Evolutionary conservation across 1,140 invertebrate genomes (phyloP).

Genomic region (Drosophila kanapiae): DNA sequence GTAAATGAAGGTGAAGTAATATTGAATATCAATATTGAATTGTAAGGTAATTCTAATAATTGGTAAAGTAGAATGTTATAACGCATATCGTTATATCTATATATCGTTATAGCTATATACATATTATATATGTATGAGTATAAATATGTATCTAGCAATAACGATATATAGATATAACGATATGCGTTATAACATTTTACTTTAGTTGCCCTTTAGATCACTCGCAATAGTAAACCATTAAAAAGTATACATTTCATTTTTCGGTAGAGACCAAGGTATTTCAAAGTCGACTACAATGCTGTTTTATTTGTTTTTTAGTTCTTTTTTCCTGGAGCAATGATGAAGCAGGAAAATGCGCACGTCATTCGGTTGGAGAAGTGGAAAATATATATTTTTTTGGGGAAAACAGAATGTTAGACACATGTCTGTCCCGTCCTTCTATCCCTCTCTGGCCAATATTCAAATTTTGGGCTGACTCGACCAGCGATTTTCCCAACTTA

Average conservation of each 20-base stretch:
- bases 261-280: not conserved
- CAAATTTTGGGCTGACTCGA: slow-evolving; percentile 50
- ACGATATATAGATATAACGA: too few relatives aligned
- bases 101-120: too few relatives aligned
- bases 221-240: not conserved
- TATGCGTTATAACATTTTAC: too few relatives aligned
- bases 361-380: slow-evolving; percentile 45
- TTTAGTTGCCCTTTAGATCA: not conserved
- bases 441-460: slow-evolving; percentile 56
- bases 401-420: slow-evolving; percentile 26
- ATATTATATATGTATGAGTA: too few relatives aligned
- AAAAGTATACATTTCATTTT: too few relatives aligned
- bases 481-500: slow-evolving; percentile 47
- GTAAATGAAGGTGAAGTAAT: too few relatives aligned
- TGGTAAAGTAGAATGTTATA: too few relatives aligned
- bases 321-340: slow-evolving; percentile 10
- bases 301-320: not conserved
- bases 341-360: slow-evolving; percentile 50
- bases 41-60: too few relatives aligned
- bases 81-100: too few relatives aligned
- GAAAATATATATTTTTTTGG: not conserved
- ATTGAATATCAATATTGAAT: too few relatives aligned
- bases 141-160: too few relatives aligned
- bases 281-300: not conserved
- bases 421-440: slow-evolving; percentile 21